Percentiles rank a stretch among this genome's conserved stretches.
Evolutionary conservation across 2,113 vertebrate genomes (phyloP).

Genomic region (Percina caprodes): DNA sequence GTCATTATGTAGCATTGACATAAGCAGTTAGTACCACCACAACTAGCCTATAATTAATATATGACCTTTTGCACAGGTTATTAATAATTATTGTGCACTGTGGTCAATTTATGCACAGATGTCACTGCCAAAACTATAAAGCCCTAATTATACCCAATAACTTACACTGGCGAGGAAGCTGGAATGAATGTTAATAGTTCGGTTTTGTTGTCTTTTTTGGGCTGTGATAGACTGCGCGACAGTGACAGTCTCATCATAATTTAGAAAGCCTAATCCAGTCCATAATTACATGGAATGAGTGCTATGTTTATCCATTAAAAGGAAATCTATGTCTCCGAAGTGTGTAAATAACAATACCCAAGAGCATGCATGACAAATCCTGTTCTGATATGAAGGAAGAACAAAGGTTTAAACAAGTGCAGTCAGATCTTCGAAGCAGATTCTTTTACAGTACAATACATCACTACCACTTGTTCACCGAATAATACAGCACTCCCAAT

Average conservation of each 20-base stretch:
- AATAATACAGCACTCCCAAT: slow-evolving; percentile 25
- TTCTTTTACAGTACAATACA: slow-evolving; percentile 19
- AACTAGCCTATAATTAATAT: slow-evolving; percentile 37
- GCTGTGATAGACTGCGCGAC: slow-evolving; percentile 16
- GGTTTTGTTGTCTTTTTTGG: slow-evolving; percentile 28
- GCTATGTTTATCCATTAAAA: slow-evolving; percentile 34
- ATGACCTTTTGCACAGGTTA: slow-evolving; percentile 43
- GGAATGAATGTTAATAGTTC: slow-evolving; percentile 55
- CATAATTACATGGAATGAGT: slow-evolving; percentile 22
- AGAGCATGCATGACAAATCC: neutral
- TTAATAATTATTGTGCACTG: slow-evolving; percentile 53
- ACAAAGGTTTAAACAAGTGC: slow-evolving; percentile 39
- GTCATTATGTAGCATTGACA: slow-evolving; percentile 53
- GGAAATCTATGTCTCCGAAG: slow-evolving; percentile 36
- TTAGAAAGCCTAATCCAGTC: slow-evolving; percentile 37
- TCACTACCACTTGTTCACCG: neutral
- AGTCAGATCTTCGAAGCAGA: neutral
- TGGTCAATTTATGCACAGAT: slow-evolving; percentile 64
- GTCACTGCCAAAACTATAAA: slow-evolving; percentile 63
- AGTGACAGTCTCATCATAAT: slow-evolving; percentile 16
- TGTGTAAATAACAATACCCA: slow-evolving; percentile 49
- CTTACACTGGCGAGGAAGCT: slow-evolving; percentile 56
- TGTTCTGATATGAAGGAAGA: slow-evolving; percentile 41
- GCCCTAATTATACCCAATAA: slow-evolving; percentile 60
- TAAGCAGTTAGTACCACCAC: slow-evolving; percentile 12